These are phyloP conservation scores for Leptura quadrifasciata DNA, from an alignment of 2,888 invertebrate genomes.

Conservation along the genomic window DNA sequence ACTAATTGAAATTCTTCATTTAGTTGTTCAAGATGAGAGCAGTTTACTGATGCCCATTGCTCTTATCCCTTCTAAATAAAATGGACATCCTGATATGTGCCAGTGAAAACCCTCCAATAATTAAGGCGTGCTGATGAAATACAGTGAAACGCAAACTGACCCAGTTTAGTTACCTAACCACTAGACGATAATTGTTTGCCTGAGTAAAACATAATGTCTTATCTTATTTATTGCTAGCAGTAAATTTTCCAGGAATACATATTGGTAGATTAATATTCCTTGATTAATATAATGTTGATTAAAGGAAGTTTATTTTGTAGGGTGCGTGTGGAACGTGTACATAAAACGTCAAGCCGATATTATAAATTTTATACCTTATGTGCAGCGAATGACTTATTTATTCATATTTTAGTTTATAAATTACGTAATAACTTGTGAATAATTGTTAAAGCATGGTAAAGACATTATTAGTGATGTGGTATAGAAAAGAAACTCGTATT, in stretches of 20 bases:
- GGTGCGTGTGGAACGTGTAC: slow-evolving; percentile 5
- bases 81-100: slow-evolving; percentile 9
- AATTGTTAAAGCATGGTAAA: not conserved
- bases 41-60: not conserved
- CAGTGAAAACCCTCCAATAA: slow-evolving; percentile 27
- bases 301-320: slow-evolving; percentile 26
- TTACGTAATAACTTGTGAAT: not conserved
- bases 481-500: not conserved
- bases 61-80: slow-evolving; percentile 12
- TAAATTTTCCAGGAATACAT: slow-evolving; percentile 32
- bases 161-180: slow-evolving; percentile 28
- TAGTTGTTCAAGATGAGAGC: not conserved
- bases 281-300: slow-evolving; percentile 35
- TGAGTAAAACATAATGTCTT: slow-evolving; percentile 34
- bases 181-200: slow-evolving; percentile 38
- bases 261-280: slow-evolving; percentile 27
- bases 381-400: not conserved
- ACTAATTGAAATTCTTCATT: not conserved
- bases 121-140: slow-evolving; percentile 38
- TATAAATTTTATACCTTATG: slow-evolving; percentile 6
- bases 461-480: not conserved
- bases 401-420: slow-evolving; percentile 7
- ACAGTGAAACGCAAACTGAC: slow-evolving; percentile 32
- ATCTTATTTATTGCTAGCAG: slow-evolving; percentile 29
- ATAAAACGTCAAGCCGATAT: slow-evolving; percentile 9